A percentile compares a stretch with the other conserved stretches of the same genome.
These are phyloP conservation scores for Xylota segnis DNA, from an alignment of 2,888 invertebrate genomes.

Conservation along the genomic window DNA sequence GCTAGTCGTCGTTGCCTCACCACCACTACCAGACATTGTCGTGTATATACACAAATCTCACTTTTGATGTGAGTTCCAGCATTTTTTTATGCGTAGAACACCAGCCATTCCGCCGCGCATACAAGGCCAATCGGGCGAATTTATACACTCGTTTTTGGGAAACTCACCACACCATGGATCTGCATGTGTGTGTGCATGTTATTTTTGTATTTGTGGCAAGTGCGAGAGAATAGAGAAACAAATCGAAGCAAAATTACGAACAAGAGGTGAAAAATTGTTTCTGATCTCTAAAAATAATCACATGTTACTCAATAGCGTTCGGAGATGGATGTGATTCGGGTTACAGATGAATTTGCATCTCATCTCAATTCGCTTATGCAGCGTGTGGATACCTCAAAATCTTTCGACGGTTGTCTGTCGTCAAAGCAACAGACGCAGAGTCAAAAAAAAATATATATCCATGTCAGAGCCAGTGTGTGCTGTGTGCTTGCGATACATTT, in stretches of 20 bases:
- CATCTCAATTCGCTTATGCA: conserved; percentile 13
- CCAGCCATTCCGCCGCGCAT: conserved; percentile 35
- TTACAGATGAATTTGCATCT: conserved; percentile 59
- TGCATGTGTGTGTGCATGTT: conserved; percentile 1
- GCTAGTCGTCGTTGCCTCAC: conserved; percentile 1
- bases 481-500: conserved; percentile 27
- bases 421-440: conserved; percentile 31
- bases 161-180: conserved; percentile 62
- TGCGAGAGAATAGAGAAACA: conserved; percentile 13
- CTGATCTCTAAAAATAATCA: conserved; percentile 72
- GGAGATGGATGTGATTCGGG: conserved; percentile 52
- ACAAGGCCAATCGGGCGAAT: conserved; percentile 52
- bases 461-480: conserved; percentile 4
- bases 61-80: conserved; percentile 29
- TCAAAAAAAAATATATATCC: neutral
- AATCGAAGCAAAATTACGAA: conserved; percentile 15
- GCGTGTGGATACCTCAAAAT: conserved; percentile 4
- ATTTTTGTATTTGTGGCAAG: conserved; percentile 34
- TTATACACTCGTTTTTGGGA: conserved; percentile 16
- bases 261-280: conserved; percentile 53
- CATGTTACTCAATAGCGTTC: conserved; percentile 60
- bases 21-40: conserved; percentile 42
- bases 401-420: conserved; percentile 1
- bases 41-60: conserved; percentile 33
- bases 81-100: conserved; percentile 40